phyloP scores from a whole-genome alignment of 2,888 invertebrate species.

The Leucania comma region DNA sequence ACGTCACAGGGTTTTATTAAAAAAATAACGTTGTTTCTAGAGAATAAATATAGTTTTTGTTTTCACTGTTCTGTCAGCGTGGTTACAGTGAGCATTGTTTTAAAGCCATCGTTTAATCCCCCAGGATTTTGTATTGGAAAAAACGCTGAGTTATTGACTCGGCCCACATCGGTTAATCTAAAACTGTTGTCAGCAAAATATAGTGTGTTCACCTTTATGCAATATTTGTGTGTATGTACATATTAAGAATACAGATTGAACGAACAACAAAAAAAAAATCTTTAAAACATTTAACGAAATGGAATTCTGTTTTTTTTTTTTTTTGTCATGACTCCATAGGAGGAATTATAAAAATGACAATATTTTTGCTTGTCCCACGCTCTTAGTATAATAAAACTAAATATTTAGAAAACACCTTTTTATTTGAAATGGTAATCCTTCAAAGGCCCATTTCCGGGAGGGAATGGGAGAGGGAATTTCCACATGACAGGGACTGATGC shows the following conservation, averaged over 20 bases:
- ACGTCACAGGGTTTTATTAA: constrained; percentile 11
- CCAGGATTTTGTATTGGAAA: constrained; percentile 28
- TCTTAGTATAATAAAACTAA: too few species aligned
- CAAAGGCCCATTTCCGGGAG: too few species aligned
- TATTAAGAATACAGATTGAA: background rate
- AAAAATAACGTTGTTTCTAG: constrained; percentile 13
- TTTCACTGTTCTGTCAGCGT: constrained; percentile 28
- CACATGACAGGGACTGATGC: too few species aligned
- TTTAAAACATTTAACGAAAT: background rate
- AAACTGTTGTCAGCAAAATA: constrained; percentile 4
- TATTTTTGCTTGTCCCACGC: too few species aligned
- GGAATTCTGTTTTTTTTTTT: too few species aligned
- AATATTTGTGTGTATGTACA: background rate
- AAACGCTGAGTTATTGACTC: constrained; percentile 18
- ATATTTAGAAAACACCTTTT: too few species aligned
- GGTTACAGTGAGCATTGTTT: constrained; percentile 30
- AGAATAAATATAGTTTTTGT: constrained; percentile 19
- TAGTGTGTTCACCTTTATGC: background rate
- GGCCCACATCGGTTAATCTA: constrained; percentile 13
- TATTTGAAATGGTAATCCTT: too few species aligned
- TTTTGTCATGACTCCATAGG: too few species aligned
- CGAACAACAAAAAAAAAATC: too few species aligned
- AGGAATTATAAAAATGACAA: too few species aligned
- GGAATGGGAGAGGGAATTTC: too few species aligned
- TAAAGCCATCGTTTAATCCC: constrained; percentile 32